Conservation (phyloP, 2,888 invertebrate genomes). For the Pollenia angustigena region DNA sequence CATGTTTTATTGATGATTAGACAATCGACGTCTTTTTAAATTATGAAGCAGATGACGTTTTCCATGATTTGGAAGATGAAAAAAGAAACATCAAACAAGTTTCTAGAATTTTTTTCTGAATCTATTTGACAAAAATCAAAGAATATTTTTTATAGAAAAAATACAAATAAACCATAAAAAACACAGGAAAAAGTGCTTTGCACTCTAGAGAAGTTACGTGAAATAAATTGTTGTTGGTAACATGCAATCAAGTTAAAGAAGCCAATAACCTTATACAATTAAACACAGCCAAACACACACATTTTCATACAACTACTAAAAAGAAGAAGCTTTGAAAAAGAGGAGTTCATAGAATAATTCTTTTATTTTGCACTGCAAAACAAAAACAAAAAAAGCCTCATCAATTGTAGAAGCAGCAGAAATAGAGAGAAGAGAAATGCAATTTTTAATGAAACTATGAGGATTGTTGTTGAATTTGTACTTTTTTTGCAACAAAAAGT, state of each 20-base stretch:
- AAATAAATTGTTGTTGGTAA: constrained; percentile 35
- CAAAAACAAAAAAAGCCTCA: constrained; percentile 6
- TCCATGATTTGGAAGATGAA: neutral
- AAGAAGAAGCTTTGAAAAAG: constrained; percentile 28
- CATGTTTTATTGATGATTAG: constrained; percentile 39
- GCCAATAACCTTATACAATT: constrained; percentile 72
- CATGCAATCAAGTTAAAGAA: constrained; percentile 71
- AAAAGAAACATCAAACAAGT: constrained; percentile 54
- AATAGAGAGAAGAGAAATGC: constrained; percentile 49
- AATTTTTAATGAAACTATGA: constrained; percentile 27
- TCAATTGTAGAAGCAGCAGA: neutral
- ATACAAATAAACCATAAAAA: neutral
- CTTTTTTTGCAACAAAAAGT: constrained; percentile 55
- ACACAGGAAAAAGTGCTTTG: constrained; percentile 62
- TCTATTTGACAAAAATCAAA: neutral
- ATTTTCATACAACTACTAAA: constrained; percentile 23
- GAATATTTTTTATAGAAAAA: neutral
- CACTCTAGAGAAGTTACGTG: constrained; percentile 59
- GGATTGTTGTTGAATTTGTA: constrained; percentile 31
- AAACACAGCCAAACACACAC: constrained; percentile 45
- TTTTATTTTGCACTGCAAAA: constrained; percentile 28
- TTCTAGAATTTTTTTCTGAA: constrained; percentile 30
- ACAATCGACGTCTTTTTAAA: constrained; percentile 53
- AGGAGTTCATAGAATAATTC: constrained; percentile 60
- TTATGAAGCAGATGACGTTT: constrained; percentile 59